Evolutionary conservation across 2,888 invertebrate genomes (phyloP), one percentile per base, ranked within the genome.

Genomic region (Pollenia labialis): DNA sequence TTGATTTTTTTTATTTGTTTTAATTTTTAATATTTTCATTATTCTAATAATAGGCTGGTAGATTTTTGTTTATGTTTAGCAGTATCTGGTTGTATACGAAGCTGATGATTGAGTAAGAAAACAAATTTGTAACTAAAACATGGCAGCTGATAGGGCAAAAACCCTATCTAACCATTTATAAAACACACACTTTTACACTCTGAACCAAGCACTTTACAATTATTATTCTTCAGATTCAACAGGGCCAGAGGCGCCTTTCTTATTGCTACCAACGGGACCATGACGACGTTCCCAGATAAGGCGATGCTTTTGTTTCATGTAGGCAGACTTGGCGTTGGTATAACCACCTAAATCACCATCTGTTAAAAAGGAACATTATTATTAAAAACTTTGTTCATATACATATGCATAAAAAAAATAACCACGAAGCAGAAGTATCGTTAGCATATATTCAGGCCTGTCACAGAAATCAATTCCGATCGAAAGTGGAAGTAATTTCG

Each of bases 301-400:
- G 89, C 99, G 97, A 94, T 99, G 99, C 93, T 99, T 99, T 93
- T 99, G 99, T 94, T 99, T 99, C 98, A 99, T 98, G 92, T 96
- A 98, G 0, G 97, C 97, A 83, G 95, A 94, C 89, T 95, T 95
- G 9, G 97, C 97, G 92, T 96, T 95, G 32, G 94, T 95, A 90
- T 95, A 95, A 0, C 94, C 95, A 60, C 98, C 98, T 85, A 99
- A 94, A 93, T 99, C 99, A 89, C 99, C 99, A 95, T 99, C 98
- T 98, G 91, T 18, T 93, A 91, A 40, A 23, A 14, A 54, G 12
- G 11, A 66, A 12, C 12, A 1, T 18, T 42, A 32, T 69, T n/a
- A 42, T 16, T 64, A 0, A 8, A 16, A 64, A 54, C 1, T 11
- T 32, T 32, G 32, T 32, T 32, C 32, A 6, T 6, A 32, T n/a